Percentiles rank a stretch among this genome's conserved stretches.
Evolutionary conservation across 1,140 invertebrate species (phyloP).

Genomic region (Argopecten irradians): DNA sequence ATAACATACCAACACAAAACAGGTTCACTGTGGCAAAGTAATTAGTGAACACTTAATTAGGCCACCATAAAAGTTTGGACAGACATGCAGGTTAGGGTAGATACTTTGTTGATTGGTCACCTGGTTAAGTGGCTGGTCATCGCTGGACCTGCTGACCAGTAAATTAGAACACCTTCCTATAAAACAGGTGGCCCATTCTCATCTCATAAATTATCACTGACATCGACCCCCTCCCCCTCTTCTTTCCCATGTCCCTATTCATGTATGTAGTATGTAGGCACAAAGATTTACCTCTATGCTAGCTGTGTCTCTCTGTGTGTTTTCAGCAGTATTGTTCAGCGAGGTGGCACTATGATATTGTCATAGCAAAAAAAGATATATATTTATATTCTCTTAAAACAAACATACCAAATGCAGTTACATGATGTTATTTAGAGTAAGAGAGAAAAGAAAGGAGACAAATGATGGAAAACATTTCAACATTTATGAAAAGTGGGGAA

Average conservation of each 20-base stretch:
- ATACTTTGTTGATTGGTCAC: not conserved
- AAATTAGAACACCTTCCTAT: not conserved
- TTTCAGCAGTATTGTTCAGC: too few relatives aligned
- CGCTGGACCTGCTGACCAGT: not conserved
- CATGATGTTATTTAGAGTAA: too few relatives aligned
- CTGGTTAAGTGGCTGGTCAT: not conserved
- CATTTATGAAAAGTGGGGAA: too few relatives aligned
- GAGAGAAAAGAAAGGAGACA: too few relatives aligned
- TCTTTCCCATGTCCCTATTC: not conserved
- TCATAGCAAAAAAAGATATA: too few relatives aligned
- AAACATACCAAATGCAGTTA: too few relatives aligned
- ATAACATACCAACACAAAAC: conserved; percentile 1
- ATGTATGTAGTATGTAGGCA: too few relatives aligned
- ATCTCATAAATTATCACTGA: not conserved
- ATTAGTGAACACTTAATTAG: not conserved
- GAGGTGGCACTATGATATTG: too few relatives aligned
- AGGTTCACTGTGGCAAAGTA: not conserved
- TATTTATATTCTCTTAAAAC: too few relatives aligned
- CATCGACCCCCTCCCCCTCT: not conserved
- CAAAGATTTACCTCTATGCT: too few relatives aligned
- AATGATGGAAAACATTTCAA: too few relatives aligned
- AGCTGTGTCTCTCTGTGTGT: too few relatives aligned
- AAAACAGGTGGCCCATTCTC: not conserved
- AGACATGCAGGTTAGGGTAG: not conserved
- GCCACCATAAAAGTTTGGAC: not conserved